Evolutionary conservation across 2,113 vertebrate genomes (phyloP), one percentile per base, ranked within the genome.

Genomic region (Paramormyrops kingsleyae): DNA sequence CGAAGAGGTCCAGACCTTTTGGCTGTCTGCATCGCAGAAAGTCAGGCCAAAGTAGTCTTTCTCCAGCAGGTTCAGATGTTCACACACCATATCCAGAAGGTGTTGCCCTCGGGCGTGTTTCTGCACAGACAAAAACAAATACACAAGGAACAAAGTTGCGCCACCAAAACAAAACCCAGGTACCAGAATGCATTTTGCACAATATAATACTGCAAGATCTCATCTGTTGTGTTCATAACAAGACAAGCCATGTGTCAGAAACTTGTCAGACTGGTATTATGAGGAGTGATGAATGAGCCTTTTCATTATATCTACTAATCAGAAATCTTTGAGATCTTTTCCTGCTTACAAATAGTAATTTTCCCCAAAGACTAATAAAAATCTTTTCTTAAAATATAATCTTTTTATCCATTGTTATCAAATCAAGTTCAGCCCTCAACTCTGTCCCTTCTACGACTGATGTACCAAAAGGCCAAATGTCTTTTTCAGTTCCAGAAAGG

Each of bases 1-100:
- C 8, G 5, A 21, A 56, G 35, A 88, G 50, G 0, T 52, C 91
- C 96, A 95, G 92, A 99, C 99, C 98, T 99, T 99, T 94, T 99
- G 98, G 92, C 96, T 99, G 94, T 99, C 98, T 0, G 97, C 94
- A 90, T 99, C 99, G 0, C 97, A 97, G 96, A 98, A 99, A 46
- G 96, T 98, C 93, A 99, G 94, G 85, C 98, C 98, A 0, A 97
- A 99, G 95, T 99, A 99, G 94, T 99, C 99, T 93, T 99, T 99
- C 95, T 99, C 99, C 94, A 99, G 94, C 83, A 99, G 95, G 94
- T 99, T 99, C 90, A 99, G 97, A 93, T 99, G 98, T 92, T 97
- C 98, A 0, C 98, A 99, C 90, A 99, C 97, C 94, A 97, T 91
- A 92, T 99, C 97, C 84, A 99, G 96, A 86, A 99, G 96, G 53